Percentiles rank a stretch among this genome's conserved stretches.
Evolutionary conservation across 2,797 vertebrate genomes (phyloP).

Genomic region (Orientallactaga sibirica): DNA sequence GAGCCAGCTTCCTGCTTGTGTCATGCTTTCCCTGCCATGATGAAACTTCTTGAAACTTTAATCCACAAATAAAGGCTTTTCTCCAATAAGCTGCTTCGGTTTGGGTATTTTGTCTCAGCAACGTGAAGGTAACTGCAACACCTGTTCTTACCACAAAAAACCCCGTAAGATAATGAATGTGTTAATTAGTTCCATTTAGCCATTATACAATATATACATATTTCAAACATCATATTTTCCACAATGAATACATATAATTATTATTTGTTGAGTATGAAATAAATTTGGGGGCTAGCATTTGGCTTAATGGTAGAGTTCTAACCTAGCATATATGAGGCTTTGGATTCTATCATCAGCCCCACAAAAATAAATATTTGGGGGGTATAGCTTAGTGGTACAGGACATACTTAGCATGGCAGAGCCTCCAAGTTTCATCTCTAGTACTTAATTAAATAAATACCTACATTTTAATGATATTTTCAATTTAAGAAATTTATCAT

Average conservation of each 20-base stretch:
- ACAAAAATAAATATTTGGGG: neutral
- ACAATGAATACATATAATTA: neutral
- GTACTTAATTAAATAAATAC: neutral
- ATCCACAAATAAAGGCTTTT: too few relatives aligned
- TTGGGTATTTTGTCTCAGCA: too few relatives aligned
- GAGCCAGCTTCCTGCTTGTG: too few relatives aligned
- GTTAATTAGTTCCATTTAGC: neutral
- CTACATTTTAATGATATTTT: neutral
- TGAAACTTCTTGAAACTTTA: too few relatives aligned
- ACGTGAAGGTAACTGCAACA: too few relatives aligned
- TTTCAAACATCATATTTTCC: neutral
- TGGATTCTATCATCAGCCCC: neutral
- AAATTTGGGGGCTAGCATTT: neutral
- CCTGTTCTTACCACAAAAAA: neutral
- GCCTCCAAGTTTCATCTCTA: neutral
- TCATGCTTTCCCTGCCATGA: too few relatives aligned
- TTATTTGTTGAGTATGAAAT: neutral
- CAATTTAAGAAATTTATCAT: constrained; percentile 32
- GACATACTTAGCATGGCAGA: neutral
- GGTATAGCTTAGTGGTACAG: neutral
- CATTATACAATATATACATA: neutral
- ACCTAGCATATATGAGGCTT: neutral
- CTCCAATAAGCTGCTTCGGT: too few relatives aligned
- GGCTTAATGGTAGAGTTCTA: neutral
- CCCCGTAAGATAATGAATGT: neutral